phyloP scores from a whole-genome alignment of 2,888 invertebrate genomes.

The Brenthis daphne region DNA sequence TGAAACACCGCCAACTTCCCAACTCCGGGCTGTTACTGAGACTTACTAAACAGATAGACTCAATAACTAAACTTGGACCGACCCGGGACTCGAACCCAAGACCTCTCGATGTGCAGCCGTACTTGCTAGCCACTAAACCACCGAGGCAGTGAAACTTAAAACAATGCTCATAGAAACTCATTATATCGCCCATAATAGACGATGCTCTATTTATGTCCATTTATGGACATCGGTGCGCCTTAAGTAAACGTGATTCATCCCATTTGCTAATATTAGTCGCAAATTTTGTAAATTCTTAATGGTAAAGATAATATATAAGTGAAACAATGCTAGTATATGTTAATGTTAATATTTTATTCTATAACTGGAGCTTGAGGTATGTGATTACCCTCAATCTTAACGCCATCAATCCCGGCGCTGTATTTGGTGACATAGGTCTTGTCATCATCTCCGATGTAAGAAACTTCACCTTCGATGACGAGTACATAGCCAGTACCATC shows the following conservation, averaged over 20 bases:
- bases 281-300: constrained; percentile 26
- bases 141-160: not conserved
- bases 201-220: constrained; percentile 48
- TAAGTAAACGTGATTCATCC: constrained; percentile 39
- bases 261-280: constrained; percentile 31
- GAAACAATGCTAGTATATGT: not conserved
- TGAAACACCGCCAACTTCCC: too few relatives aligned
- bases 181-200: constrained; percentile 25
- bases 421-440: constrained; percentile 59
- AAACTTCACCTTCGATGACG: constrained; percentile 57
- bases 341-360: constrained; percentile 6
- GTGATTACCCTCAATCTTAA: constrained; percentile 53
- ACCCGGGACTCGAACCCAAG: too few relatives aligned
- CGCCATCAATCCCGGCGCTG: constrained; percentile 55
- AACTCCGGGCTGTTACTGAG: too few relatives aligned
- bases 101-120: too few relatives aligned
- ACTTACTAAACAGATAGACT: too few relatives aligned
- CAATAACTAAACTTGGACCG: too few relatives aligned
- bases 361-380: constrained; percentile 44
- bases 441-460: constrained; percentile 58
- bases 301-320: not conserved
- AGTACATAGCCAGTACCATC: constrained; percentile 52
- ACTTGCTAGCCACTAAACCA: too few relatives aligned
- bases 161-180: constrained; percentile 20
- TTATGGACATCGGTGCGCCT: constrained; percentile 48